Base-by-base conservation (phyloP, 35 echinoderm and acorn worm species). In the Hemicentrotus pulcherrimus region DNA sequence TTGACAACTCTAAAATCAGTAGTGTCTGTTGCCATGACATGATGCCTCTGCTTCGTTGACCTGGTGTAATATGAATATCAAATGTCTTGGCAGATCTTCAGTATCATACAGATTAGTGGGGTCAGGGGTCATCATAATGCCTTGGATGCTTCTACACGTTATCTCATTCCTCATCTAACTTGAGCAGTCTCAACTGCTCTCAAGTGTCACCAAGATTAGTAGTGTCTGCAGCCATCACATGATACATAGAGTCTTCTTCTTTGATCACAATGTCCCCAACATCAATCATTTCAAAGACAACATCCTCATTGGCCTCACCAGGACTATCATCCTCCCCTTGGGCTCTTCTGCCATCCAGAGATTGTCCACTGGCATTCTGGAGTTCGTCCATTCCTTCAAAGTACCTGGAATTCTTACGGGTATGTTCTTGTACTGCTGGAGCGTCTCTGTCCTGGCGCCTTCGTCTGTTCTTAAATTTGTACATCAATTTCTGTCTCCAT, bases 391-490 rank as follows among this genome's bases (percentile, higher is more conserved):
- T 15, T n/a, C 28, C 65, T 8, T 78, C 65, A 78, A 78, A 78
- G 19, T 11, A 55, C 50, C 50, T 55, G 15, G 12, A 55, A 11
- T 78, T 78, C 65, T n/a, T 78, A n/a, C 18, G 32, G 11, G 10
- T 58, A 28, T 58, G 46, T 47, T 48, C 9, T 47, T 15, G 46
- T 22, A 93, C 91, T 14, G 46, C 48, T 2, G 91, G 91, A 58
- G 46, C 48, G 28, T 58, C 48, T 47, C 48, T 93, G 91, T 93
- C 91, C 14, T 58, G 14, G 16, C 91, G 91, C 48, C 58, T 93
- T 11, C 91, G 91, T 14, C 31, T 50, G 48, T 93, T 93, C 91
- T 93, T 93, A 47, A 93, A 93, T 28, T 93, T 93, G 91, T 93
- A 18, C 91, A 93, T 93, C 48, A 93, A 14, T 93, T 58, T 47